Conservation (phyloP, 2,113 vertebrate genomes). For the Xiphophorus couchianus region DNA sequence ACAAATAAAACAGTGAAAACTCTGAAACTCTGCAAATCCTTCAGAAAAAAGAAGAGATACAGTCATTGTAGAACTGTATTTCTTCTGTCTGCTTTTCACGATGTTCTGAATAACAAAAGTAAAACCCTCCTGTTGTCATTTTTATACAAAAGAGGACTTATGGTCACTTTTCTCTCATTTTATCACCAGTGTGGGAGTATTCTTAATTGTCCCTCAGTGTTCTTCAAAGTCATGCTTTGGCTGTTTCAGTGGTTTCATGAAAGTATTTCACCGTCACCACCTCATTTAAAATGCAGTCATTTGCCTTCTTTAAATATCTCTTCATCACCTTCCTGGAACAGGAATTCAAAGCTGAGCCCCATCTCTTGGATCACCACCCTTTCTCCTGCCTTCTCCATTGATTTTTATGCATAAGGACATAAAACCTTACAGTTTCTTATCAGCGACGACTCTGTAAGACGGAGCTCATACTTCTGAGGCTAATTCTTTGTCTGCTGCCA, state of each 20-base stretch:
- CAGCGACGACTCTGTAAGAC: slow-evolving; percentile 43
- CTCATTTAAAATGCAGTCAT: slow-evolving; percentile 9
- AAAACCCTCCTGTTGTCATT: slow-evolving; percentile 25
- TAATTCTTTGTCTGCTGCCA: slow-evolving; percentile 39
- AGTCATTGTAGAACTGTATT: not conserved
- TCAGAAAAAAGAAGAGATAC: too few species aligned
- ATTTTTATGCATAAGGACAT: slow-evolving; percentile 27
- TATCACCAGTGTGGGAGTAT: slow-evolving; percentile 24
- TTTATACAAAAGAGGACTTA: slow-evolving; percentile 57
- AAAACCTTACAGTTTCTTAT: slow-evolving; percentile 39
- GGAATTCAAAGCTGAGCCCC: slow-evolving; percentile 18
- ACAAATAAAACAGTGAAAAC: too few species aligned
- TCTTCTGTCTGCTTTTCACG: not conserved
- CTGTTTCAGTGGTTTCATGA: slow-evolving; percentile 51
- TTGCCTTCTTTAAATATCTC: slow-evolving; percentile 24
- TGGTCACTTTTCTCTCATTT: slow-evolving; percentile 40
- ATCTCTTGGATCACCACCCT: slow-evolving; percentile 9
- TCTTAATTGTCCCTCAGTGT: slow-evolving; percentile 21
- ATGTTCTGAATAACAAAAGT: slow-evolving; percentile 27
- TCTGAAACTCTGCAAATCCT: too few species aligned
- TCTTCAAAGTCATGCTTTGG: slow-evolving; percentile 43
- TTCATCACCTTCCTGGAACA: slow-evolving; percentile 34
- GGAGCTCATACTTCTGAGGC: slow-evolving; percentile 32
- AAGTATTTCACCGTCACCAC: slow-evolving; percentile 52
- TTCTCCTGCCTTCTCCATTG: slow-evolving; percentile 13